Base-by-base conservation (phyloP, 2,797 vertebrate genomes). In the Scleropages formosus region DNA sequence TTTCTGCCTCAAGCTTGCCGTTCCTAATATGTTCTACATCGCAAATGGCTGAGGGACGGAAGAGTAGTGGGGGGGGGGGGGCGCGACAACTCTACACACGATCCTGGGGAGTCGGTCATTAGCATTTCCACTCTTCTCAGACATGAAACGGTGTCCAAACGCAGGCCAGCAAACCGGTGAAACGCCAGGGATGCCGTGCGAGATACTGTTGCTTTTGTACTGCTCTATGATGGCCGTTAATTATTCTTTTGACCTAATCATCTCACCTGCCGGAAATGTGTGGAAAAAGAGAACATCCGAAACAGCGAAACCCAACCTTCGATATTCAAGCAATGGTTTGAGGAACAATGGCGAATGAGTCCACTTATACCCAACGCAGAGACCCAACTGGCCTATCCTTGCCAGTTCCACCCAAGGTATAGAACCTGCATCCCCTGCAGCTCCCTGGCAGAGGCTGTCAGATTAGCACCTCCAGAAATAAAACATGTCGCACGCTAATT, bases 101-200 rank as follows among this genome's bases (percentile, higher is more conserved):
- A 3, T 46, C 56, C 51, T 56, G 12, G 22, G 47, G 51, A 68
- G 13, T n/a, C 9, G 20, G 8, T 62, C 51, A 39, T 65, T 65
- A 66, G 62, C 61, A 47, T 77, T 24, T n/a, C n/a, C 22, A 39
- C 60, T 72, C 75, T 20, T 27, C 18, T n/a, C 80, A 73, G 13
- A 75, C 61, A 67, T 49, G 72, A 79, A 76, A 73, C 79, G 1
- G 53, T 39, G 83, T 81, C 78, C 79, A 65, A 81, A 27, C 56
- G 13, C 31, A 62, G 27, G 0, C 39, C 56, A 39, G 63, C 11
- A 84, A 87, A 86, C 83, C 74, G 81, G 84, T 79, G 71, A 20
- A 84, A 86, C 81, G 81, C 78, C 39, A n/a, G n/a, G 24, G 1
- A 49, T 16, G 10, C 11, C 51, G 16, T 9, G 26, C 11, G 18